Base-by-base conservation (phyloP, 2,113 vertebrate species). In the Pomatorhinus ruficollis region DNA sequence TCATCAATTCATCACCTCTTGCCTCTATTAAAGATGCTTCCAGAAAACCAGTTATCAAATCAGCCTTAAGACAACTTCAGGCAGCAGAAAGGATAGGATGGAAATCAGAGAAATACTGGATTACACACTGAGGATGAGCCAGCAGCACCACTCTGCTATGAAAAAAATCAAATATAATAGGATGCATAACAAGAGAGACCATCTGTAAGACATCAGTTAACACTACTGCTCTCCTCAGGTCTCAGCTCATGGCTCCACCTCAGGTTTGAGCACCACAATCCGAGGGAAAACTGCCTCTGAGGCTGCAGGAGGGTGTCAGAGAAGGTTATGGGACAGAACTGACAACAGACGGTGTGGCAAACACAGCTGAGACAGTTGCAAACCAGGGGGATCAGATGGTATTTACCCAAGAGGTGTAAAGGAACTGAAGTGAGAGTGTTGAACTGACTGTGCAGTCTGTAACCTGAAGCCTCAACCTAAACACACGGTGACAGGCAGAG, bases 341-440 rank as follows among this genome's bases (percentile, higher is more conserved):
- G 86, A 53, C 83, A 92, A 80, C 92, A 95, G 92, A 86, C 15
- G 2, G 80, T 54, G 78, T 66, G 68, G 88, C 66, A 95, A 96
- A 83, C 82, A 80, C 4, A 31, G 79, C 80, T 83, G 45, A 93
- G 85, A 33, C 90, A 88, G 90, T 45, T 86, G 85, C 79, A 89
- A 47, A 89, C 47, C 50, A 1, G 35, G 37, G 75, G 59, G 56
- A 95, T 95, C 96, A 92, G 95, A 94, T 95, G 95, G 80, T 95
- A 78, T 93, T 96, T 97, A 96, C 86, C 89, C 89, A 84, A 40
- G 80, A 93, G 68, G 91, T 75, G 93, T 70, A 89, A 92, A 95
- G 89, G 72, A 95, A 75, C 86, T 78, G 16, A 63, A 90, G 65
- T 16, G 61, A 70, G 85, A 63, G 35, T 37, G 68, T 23, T n/a